Evolutionary conservation across 2,113 vertebrate species (phyloP).

Genomic region (Apaloderma vittatum): DNA sequence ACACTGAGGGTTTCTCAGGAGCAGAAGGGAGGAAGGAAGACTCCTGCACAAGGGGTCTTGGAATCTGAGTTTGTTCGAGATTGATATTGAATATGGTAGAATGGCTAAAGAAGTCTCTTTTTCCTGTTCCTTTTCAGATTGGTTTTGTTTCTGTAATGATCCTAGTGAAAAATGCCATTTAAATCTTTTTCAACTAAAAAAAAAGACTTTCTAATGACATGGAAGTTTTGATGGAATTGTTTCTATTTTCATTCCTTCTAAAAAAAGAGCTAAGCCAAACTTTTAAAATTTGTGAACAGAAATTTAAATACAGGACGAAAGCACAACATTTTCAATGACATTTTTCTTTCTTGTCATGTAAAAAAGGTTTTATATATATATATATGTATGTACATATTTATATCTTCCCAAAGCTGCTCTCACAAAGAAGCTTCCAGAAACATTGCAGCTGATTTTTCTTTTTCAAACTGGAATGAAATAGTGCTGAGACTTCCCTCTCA

Average conservation of each 20-base stretch:
- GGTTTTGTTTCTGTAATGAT: constrained; percentile 8
- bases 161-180: background rate
- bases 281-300: constrained; percentile 34
- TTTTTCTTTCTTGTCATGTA: constrained; percentile 57
- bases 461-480: background rate
- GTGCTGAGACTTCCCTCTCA: background rate
- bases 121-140: background rate
- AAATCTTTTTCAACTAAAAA: constrained; percentile 8
- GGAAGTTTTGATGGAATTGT: constrained; percentile 25
- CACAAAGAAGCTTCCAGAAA: constrained; percentile 45
- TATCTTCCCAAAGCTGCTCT: constrained; percentile 46
- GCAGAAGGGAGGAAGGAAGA: background rate
- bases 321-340: constrained; percentile 52
- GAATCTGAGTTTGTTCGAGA: background rate
- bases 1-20: background rate
- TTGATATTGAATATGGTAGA: background rate
- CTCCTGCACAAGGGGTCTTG: background rate
- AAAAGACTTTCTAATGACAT: constrained; percentile 22
- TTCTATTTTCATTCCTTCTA: constrained; percentile 50
- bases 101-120: background rate
- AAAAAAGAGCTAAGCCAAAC: constrained; percentile 50
- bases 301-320: constrained; percentile 55
- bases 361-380: constrained; percentile 32
- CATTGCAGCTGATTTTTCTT: constrained; percentile 33
- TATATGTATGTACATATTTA: constrained; percentile 56